Evolutionary conservation across 2,797 vertebrate genomes (phyloP).

Genomic region (Pteropus rufus): DNA sequence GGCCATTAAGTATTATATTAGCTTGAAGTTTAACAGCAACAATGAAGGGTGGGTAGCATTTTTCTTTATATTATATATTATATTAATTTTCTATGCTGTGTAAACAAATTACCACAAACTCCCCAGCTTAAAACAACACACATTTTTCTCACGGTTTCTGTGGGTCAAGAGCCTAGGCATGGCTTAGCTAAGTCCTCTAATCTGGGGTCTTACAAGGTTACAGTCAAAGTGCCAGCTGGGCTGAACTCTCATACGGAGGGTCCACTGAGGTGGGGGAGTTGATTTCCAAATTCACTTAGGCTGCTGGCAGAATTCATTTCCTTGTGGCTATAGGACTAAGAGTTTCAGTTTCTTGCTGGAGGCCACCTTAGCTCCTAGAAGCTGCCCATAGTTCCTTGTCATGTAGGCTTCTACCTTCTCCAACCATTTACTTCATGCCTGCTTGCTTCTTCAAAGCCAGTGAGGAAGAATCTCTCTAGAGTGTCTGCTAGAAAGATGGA

Average conservation of each 20-base stretch:
- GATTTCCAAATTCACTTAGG: not conserved
- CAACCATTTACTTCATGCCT: not conserved
- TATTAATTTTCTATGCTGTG: not conserved
- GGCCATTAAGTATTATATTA: not conserved
- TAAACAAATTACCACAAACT: slow-evolving; percentile 22
- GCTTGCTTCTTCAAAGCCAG: not conserved
- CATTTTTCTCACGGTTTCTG: not conserved
- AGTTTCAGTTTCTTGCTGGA: not conserved
- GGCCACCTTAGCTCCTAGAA: not conserved
- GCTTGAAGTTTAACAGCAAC: not conserved
- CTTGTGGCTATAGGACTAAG: not conserved
- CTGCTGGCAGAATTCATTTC: not conserved
- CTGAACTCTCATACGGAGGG: not conserved
- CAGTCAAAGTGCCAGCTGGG: not conserved
- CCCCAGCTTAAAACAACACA: slow-evolving; percentile 11
- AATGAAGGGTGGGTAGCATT: not conserved
- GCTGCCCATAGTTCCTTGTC: not conserved
- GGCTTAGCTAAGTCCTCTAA: not conserved
- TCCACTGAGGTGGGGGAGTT: not conserved
- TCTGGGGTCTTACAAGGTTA: not conserved
- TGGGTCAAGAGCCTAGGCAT: not conserved
- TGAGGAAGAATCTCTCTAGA: not conserved
- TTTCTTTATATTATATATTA: not conserved
- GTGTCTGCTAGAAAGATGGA: not conserved
- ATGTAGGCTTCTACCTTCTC: not conserved